A percentile compares a stretch with the other conserved stretches of the same genome.
These are phyloP conservation scores for Brenthis daphne DNA, from an alignment of 2,888 invertebrate species.

Conservation along the genomic window DNA sequence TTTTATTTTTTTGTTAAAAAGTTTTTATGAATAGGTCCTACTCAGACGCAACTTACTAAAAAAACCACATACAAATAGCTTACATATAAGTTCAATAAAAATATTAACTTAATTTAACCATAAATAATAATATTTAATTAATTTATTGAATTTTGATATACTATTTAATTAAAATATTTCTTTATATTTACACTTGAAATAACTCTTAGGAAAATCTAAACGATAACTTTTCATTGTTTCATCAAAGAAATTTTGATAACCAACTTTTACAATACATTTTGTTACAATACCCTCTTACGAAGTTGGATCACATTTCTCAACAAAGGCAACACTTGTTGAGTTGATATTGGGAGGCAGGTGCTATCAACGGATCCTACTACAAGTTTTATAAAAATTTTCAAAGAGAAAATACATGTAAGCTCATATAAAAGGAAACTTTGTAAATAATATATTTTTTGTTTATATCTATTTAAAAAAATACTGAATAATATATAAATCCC, in stretches of 20 bases:
- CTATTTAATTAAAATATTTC: too few species aligned
- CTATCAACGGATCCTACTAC: not conserved
- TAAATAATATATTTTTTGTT: not conserved
- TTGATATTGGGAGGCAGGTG: conserved; percentile 17
- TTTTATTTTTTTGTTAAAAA: too few species aligned
- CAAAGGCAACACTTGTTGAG: conserved; percentile 17
- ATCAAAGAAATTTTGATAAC: conserved; percentile 1
- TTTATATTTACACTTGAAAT: too few species aligned
- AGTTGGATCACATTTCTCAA: conserved; percentile 12
- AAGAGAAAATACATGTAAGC: not conserved
- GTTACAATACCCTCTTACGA: conserved; percentile 1
- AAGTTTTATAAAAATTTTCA: conserved; percentile 12
- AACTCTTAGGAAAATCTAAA: not conserved
- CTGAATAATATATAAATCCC: too few species aligned
- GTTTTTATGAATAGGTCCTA: too few species aligned
- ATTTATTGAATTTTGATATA: too few species aligned
- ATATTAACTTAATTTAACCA: too few species aligned
- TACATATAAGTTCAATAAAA: too few species aligned
- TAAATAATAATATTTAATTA: too few species aligned
- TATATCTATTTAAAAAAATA: too few species aligned
- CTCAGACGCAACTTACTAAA: too few species aligned
- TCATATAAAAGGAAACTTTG: not conserved
- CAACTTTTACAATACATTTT: conserved; percentile 13
- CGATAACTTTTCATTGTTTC: not conserved
- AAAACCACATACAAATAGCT: too few species aligned